Evolutionary conservation across 2,113 vertebrate species (phyloP), one percentile per base, ranked within the genome.

Genomic region (Xenopus laevis): DNA sequence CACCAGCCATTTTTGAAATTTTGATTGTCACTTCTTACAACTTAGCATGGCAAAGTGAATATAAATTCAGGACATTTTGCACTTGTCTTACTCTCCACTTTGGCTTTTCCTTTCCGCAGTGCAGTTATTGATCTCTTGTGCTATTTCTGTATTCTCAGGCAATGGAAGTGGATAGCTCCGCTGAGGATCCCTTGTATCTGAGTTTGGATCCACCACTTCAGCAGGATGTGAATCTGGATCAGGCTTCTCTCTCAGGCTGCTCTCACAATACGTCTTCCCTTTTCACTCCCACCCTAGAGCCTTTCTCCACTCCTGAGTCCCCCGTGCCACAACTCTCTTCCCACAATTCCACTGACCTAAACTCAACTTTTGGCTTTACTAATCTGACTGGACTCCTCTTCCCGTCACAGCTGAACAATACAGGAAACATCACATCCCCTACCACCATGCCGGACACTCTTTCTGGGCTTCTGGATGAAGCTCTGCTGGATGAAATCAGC

Each of bases 401-500:
- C 44, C 93, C 95, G 0, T 88, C 92, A 0, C 92, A 91, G 23
- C 66, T 96, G 20, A 99, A 98, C 52, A 81, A 87, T 79, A 93
- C 95, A 1, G 88, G 79, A 86, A 98, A 98, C 23, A 79, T 95
- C 23, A 96, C 95, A 0, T 84, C 91, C 0, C 83, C 87, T 9
- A 88, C 94, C 0, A 86, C 88, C 72, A 88, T 97, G 71, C 89
- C 94, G 0, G 97, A 99, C 79, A 95, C 96, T 0, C 92, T 99
- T 79, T 88, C 91, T 16, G 92, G 91, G 10, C 85, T 99, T 0
- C 87, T 99, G 17, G 97, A 98, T 5, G 96, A 98, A 83, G 96
- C 96, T 72, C 96, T 99, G 94, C 86, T 99, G 0, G 97, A 99
- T 3, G 97, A 99, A 87, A 98, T 99, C 85, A 98, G 97, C 86